Evolutionary conservation across 2,888 invertebrate species (phyloP).

Genomic region (Caprella mutica): DNA sequence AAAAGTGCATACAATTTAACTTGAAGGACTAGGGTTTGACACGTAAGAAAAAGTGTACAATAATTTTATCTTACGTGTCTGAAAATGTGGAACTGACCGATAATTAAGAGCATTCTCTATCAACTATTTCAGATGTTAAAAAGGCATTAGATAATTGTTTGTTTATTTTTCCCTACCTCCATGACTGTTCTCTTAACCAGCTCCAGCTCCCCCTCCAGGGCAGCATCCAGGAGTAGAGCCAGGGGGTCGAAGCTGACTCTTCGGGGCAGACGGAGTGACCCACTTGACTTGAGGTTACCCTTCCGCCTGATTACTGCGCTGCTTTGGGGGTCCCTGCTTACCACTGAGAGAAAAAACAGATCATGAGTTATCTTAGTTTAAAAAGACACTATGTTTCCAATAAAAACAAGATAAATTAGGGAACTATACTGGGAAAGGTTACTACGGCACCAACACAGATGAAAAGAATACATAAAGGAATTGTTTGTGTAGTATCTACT

Average conservation of each 20-base stretch:
- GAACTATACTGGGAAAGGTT: too few relatives aligned
- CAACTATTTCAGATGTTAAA: too few relatives aligned
- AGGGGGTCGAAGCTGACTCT: slow-evolving; percentile 95
- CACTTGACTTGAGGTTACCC: slow-evolving; percentile 58
- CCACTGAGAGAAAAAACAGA: neutral
- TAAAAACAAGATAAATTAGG: neutral
- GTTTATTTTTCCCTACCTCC: slow-evolving; percentile 42
- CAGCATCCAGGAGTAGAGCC: slow-evolving; percentile 88
- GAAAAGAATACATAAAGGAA: too few relatives aligned
- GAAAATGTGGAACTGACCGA: too few relatives aligned
- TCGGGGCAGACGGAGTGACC: slow-evolving; percentile 41
- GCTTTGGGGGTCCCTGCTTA: neutral
- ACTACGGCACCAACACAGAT: too few relatives aligned
- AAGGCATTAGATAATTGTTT: too few relatives aligned
- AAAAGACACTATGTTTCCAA: neutral
- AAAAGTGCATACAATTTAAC: too few relatives aligned
- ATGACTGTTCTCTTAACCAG: slow-evolving; percentile 85
- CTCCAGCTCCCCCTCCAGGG: slow-evolving; percentile 94
- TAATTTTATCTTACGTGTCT: too few relatives aligned
- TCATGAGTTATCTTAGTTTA: neutral
- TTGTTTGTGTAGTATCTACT: too few relatives aligned
- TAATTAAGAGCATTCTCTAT: too few relatives aligned
- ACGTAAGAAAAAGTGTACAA: too few relatives aligned
- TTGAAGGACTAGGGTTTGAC: too few relatives aligned
- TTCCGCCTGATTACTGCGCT: slow-evolving; percentile 53